Percentiles rank a stretch among this genome's conserved stretches.
These are phyloP conservation scores for Lordiphosa andalusiaca DNA, from an alignment of 2,888 invertebrate species.

Conservation along the genomic window DNA sequence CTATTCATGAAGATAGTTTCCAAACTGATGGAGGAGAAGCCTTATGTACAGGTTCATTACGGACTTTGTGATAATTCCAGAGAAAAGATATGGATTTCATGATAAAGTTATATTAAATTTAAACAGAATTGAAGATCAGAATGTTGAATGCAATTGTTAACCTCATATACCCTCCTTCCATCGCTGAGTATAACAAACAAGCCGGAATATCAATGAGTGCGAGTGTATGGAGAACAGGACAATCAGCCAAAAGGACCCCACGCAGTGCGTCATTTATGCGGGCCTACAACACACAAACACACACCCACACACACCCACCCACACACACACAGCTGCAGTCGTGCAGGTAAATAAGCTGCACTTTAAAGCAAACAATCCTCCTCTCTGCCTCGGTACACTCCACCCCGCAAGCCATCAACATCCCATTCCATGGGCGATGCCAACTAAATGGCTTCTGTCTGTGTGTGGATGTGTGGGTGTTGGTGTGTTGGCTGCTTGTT, in stretches of 20 bases:
- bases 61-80: no score
- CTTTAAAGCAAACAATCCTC: constrained; percentile 57
- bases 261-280: constrained; percentile 57
- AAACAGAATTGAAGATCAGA: no score
- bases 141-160: no score
- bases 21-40: no score
- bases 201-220: constrained; percentile 7
- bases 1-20: no score
- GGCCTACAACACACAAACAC: constrained; percentile 30
- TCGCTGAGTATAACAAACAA: constrained; percentile 7
- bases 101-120: no score
- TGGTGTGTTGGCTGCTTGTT: constrained; percentile 37
- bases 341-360: constrained; percentile 58
- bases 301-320: constrained; percentile 2
- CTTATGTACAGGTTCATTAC: no score
- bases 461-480: constrained; percentile 11
- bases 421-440: constrained; percentile 23
- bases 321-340: background rate
- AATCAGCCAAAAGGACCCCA: constrained; percentile 32
- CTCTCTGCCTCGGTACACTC: background rate
- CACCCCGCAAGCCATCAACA: constrained; percentile 18
- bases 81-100: no score
- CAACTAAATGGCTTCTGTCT: constrained; percentile 37
- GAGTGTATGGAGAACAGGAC: constrained; percentile 7
- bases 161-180: background rate